Evolutionary conservation across 2,888 invertebrate genomes (phyloP), one percentile per base, ranked within the genome.

Genomic region (Stenolophus ochropezus): DNA sequence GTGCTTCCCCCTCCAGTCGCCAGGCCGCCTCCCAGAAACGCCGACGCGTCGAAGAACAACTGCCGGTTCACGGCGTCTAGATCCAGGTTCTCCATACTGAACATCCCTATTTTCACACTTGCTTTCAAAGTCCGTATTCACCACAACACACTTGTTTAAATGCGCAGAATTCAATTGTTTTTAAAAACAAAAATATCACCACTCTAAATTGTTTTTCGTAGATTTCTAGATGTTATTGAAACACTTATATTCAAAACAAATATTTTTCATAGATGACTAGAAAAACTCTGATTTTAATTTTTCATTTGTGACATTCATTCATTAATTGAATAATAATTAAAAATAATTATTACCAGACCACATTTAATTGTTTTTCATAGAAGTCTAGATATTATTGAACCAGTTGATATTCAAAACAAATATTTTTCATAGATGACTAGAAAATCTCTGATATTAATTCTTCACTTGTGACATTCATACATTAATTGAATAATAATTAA

Each of bases 81-180:
- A 86, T 94, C 94, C 83, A 94, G 90, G 87, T 92, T 92, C 84
- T 94, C 94, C 91, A 94, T 92, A 84, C 92, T 92, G 88, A 92
- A 93, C 93, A 93, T 93, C 42, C 86, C 58, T 27, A 23, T 5
- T 2, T n/a, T 14, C 11, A 56, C 2, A 23, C n/a, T 11, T 23
- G 27, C 0, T 1, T 14, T 25, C n/a, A 1, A 61, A 61, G 4
- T 8, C 6, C 8, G 33, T 11, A 42, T 42, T 3, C 0, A 42
- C 33, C 8, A 42, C 0, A 2, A 8, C 1, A 42, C 33, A 42
- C 1, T 42, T 42, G 11, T 42, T 42, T 8, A 8, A 11, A 11
- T 42, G 33, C n/a, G n/a, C n/a, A n/a, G n/a, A n/a, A 3, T 42
- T 8, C 33, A 42, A 42, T 42, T 42, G 33, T 42, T 42, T 42